phyloP scores from a whole-genome alignment of 2,113 vertebrate species.

The Plestiodon gilberti region DNA sequence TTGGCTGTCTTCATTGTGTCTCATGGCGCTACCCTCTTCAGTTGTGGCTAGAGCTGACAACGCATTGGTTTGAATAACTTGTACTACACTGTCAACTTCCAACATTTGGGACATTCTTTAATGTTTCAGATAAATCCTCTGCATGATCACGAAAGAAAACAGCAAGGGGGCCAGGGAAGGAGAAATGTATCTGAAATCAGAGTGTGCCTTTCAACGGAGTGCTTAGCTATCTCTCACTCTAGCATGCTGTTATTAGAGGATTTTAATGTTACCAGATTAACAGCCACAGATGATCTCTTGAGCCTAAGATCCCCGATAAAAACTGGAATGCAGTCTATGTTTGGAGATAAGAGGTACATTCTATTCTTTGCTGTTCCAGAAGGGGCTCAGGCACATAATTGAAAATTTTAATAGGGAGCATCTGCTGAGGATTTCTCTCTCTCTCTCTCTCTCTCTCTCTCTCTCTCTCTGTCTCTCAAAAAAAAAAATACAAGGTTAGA shows the following conservation, averaged over 20 bases:
- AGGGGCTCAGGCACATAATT: not conserved
- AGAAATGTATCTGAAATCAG: not conserved
- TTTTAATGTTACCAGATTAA: conserved; percentile 39
- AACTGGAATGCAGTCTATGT: not conserved
- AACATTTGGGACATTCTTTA: not conserved
- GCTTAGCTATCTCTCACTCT: not conserved
- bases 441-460: too few relatives aligned
- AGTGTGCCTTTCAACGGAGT: not conserved
- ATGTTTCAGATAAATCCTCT: conserved; percentile 37
- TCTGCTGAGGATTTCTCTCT: conserved; percentile 1
- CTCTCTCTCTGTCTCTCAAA: not conserved
- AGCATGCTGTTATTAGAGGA: conserved; percentile 18
- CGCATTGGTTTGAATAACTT: not conserved
- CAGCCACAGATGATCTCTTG: conserved; percentile 27
- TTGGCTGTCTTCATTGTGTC: not conserved
- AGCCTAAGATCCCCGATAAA: conserved; percentile 21
- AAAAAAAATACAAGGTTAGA: not conserved
- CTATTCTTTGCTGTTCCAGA: conserved; percentile 22
- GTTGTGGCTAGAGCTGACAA: not conserved
- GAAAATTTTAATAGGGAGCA: conserved; percentile 22
- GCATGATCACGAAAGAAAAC: not conserved
- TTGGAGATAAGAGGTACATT: not conserved
- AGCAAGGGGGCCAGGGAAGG: not conserved
- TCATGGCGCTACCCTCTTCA: not conserved
- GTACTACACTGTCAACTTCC: not conserved